Evolutionary conservation across 2,797 vertebrate species (phyloP), one percentile per base, ranked within the genome.

Genomic region (Selene dorsalis): DNA sequence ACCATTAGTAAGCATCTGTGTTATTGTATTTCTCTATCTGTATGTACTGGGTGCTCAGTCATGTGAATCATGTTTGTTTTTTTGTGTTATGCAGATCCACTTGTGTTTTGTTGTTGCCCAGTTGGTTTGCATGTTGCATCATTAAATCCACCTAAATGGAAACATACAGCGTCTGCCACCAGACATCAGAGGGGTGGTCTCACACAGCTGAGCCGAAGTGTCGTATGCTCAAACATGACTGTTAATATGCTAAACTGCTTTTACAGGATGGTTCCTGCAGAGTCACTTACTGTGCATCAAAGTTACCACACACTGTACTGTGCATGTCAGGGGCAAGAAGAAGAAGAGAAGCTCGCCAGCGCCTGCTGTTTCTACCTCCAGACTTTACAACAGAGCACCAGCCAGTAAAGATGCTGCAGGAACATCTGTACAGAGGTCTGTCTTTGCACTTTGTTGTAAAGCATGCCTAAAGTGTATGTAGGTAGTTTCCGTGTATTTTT

Each of bases 91-190:
- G 53, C 32, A 50, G 39, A 59, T 32, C 8, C 39, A 17, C 62
- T 60, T 58, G 52, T 70, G 39, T 9, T 52, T 16, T 16, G 52
- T 24, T 59, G 61, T 59, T 32, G 16, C 32, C 55, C 45, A 18
- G 43, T 48, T 50, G 26, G 26, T 65, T 45, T 60, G 35, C 35
- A 65, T 60, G 75, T 71, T 43, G 55, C 55, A 53, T 64, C 55
- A 78, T 65, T 53, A 78, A 66, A 71, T 53, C 45, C 26, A 24
- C 35, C 72, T 53, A 66, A 71, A 71, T 17, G 50, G 52, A 59
- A 52, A 64, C 4, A 50, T 17, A 32, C 32, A 30, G 28, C 5
- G 2, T 35, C 22, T 35, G n/a, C 30, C 35, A 48, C 32, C 26
- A 35, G 55, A 53, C 53, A 64, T 58, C 41, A 38, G 50, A 38